phyloP scores from a whole-genome alignment of 2,113 vertebrate species.

The Dicentrarchus labrax region DNA sequence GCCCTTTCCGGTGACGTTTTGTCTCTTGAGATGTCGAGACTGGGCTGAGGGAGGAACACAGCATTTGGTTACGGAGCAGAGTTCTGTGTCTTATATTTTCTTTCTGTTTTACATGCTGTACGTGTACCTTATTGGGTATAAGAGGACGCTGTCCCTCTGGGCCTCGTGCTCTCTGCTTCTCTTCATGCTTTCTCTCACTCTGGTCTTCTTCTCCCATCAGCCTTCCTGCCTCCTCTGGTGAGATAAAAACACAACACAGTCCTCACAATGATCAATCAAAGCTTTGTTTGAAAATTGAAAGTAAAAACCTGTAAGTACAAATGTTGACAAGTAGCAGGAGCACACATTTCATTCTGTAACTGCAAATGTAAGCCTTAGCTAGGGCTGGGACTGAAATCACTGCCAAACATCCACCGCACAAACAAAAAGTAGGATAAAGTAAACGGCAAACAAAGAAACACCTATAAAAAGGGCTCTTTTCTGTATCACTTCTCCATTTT shows the following conservation, averaged over 20 bases:
- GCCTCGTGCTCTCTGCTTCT: conserved; percentile 63
- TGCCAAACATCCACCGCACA: neutral
- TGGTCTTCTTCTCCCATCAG: conserved; percentile 64
- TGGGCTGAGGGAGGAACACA: conserved; percentile 57
- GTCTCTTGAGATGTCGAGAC: conserved; percentile 61
- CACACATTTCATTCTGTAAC: neutral
- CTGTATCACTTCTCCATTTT: neutral
- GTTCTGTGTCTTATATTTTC: too few species aligned
- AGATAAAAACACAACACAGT: conserved; percentile 25
- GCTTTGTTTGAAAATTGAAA: neutral
- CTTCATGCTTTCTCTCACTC: conserved; percentile 57
- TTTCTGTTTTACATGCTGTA: neutral
- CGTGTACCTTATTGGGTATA: conserved; percentile 74
- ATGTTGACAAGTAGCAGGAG: neutral
- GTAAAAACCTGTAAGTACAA: neutral
- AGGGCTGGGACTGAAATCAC: neutral
- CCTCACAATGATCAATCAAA: neutral
- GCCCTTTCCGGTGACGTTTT: conserved; percentile 53
- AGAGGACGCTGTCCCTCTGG: conserved; percentile 75
- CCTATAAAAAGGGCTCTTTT: too few species aligned
- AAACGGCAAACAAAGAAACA: conserved; percentile 1
- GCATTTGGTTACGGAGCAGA: neutral
- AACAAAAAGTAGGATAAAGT: neutral
- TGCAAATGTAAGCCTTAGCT: neutral
- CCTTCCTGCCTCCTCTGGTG: conserved; percentile 74